Percentiles rank a stretch among this genome's conserved stretches.
phyloP scores from a whole-genome alignment of 2,113 vertebrate genomes.

The Spermophilus dauricus region DNA sequence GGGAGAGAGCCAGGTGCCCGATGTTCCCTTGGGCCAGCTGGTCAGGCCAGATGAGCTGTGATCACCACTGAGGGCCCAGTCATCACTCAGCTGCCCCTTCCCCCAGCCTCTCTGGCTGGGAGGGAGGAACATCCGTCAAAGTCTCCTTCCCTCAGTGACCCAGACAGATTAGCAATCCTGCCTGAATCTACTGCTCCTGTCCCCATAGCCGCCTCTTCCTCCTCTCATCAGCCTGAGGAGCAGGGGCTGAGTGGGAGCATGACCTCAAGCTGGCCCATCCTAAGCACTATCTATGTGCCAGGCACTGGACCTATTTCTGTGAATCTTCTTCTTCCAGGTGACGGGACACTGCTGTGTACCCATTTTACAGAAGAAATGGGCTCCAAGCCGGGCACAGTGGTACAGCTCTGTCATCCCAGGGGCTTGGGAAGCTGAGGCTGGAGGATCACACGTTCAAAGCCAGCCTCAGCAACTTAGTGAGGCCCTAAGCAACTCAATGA shows the following conservation, averaged over 20 bases:
- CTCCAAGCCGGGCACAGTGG: background rate
- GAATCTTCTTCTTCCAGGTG: background rate
- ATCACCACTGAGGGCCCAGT: background rate
- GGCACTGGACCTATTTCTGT: background rate
- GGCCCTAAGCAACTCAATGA: too few species aligned
- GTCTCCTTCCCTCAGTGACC: conserved; percentile 12
- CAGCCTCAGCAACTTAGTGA: too few species aligned
- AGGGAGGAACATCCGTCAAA: conserved; percentile 29
- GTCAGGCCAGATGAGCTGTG: conserved; percentile 18
- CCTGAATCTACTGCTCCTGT: background rate
- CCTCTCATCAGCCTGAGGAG: background rate
- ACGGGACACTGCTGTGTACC: background rate
- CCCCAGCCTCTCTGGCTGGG: background rate
- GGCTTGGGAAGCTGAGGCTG: too few species aligned
- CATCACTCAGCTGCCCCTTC: conserved; percentile 15
- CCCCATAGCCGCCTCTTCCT: background rate
- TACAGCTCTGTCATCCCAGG: too few species aligned
- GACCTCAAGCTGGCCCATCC: background rate
- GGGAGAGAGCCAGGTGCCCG: background rate
- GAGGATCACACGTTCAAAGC: too few species aligned
- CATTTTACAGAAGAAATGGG: background rate
- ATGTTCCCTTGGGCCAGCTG: background rate
- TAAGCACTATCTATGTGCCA: accelerated
- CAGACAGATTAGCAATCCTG: conserved; percentile 24
- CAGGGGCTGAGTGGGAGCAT: accelerated